Evolutionary conservation across 2,113 vertebrate species (phyloP).

Genomic region (Oriolus oriolus): DNA sequence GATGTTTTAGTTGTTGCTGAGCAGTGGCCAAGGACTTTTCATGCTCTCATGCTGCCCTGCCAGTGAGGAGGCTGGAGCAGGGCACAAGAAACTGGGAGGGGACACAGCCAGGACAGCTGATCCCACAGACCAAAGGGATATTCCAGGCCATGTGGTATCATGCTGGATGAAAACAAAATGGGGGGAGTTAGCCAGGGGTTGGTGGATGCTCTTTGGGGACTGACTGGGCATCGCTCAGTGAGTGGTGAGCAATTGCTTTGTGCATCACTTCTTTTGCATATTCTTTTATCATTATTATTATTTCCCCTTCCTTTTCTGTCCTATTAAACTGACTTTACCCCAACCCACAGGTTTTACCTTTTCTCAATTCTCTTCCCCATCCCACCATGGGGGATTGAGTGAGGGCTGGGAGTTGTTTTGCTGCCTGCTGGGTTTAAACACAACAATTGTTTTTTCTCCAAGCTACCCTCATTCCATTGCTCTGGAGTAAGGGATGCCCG

Average conservation of each 20-base stretch:
- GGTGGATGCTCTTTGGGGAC: background rate
- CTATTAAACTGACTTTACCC: background rate
- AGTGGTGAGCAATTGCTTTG: background rate
- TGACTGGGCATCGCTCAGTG: background rate
- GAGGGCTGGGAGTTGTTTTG: background rate
- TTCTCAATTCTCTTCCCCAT: background rate
- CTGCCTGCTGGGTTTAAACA: background rate
- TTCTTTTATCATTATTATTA: background rate
- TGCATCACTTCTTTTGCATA: background rate
- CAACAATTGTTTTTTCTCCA: background rate
- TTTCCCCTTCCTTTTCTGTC: background rate
- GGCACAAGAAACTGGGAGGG: background rate
- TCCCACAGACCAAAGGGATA: background rate
- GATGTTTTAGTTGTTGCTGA: background rate
- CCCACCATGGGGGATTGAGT: background rate
- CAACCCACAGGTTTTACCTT: background rate
- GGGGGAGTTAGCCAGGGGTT: background rate
- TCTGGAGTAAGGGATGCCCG: background rate
- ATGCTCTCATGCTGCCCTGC: background rate
- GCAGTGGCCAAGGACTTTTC: background rate
- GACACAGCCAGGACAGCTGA: background rate
- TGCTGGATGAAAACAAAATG: background rate
- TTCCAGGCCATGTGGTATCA: background rate
- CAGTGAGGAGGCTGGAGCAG: background rate
- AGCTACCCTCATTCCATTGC: background rate